These are phyloP conservation scores for Norana najaformis DNA, from an alignment of 2,888 invertebrate genomes.

Conservation along the genomic window DNA sequence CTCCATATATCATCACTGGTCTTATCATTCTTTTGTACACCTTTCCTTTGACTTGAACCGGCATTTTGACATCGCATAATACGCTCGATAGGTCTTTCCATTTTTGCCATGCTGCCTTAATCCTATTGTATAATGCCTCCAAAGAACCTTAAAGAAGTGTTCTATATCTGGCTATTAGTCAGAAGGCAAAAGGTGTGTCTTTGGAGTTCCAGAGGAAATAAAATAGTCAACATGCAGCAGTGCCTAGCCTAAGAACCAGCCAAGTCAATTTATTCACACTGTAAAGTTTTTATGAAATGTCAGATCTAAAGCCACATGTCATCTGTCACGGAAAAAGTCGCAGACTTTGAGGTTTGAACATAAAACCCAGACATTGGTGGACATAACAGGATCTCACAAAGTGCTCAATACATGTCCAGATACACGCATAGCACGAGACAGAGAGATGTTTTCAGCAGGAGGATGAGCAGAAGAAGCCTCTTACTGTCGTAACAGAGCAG, in stretches of 20 bases:
- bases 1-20: too few species aligned
- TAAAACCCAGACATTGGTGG: too few species aligned
- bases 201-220: neutral
- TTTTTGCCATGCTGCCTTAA: too few species aligned
- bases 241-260: neutral
- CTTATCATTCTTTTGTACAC: too few species aligned
- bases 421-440: too few species aligned
- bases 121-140: neutral
- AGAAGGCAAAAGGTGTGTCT: neutral
- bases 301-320: neutral
- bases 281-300: neutral
- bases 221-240: neutral
- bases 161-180: neutral
- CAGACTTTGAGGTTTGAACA: too few species aligned
- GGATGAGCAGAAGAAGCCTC: slow-evolving; percentile 47
- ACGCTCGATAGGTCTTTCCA: too few species aligned
- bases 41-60: too few species aligned
- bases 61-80: too few species aligned
- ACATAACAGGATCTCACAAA: too few species aligned
- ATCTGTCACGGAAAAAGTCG: too few species aligned
- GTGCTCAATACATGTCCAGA: too few species aligned
- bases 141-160: neutral
- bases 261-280: neutral
- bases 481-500: slow-evolving; percentile 93
- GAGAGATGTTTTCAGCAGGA: neutral